Percentiles rank a stretch among this genome's conserved stretches.
Evolutionary conservation across 1,140 invertebrate species (phyloP).

Genomic region (Pemphigus obesinymphae): DNA sequence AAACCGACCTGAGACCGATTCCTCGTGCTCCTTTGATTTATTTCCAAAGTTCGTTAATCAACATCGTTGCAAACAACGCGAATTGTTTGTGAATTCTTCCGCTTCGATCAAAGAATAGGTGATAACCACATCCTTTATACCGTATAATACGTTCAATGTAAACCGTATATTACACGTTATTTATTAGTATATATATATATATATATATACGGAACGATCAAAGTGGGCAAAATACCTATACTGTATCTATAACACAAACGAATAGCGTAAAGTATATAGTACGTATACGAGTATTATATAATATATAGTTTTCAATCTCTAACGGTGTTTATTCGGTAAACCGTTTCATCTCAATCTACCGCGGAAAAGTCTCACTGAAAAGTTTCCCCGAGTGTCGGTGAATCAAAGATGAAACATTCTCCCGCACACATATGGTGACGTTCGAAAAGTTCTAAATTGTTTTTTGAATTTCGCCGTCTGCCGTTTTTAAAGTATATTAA

Average conservation of each 20-base stretch:
- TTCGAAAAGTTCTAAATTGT: not conserved
- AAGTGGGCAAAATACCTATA: too few relatives aligned
- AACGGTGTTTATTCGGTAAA: not conserved
- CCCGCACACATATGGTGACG: not conserved
- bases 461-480: not conserved
- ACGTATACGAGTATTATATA: not conserved
- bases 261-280: too few relatives aligned
- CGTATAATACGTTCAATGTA: not conserved
- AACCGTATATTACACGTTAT: not conserved
- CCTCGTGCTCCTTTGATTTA: not conserved
- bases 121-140: not conserved
- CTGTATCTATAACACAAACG: too few relatives aligned
- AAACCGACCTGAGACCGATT: not conserved
- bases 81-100: not conserved
- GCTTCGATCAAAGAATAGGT: not conserved
- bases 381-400: not conserved
- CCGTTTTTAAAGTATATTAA: not conserved
- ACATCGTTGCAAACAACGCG: not conserved
- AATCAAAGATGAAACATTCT: not conserved
- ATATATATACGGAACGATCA: too few relatives aligned
- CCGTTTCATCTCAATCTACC: too few relatives aligned
- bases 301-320: not conserved
- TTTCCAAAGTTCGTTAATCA: not conserved
- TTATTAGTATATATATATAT: not conserved
- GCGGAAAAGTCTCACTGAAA: not conserved